Conservation (phyloP, 2,888 invertebrate genomes). For the Malachius bipustulatus region DNA sequence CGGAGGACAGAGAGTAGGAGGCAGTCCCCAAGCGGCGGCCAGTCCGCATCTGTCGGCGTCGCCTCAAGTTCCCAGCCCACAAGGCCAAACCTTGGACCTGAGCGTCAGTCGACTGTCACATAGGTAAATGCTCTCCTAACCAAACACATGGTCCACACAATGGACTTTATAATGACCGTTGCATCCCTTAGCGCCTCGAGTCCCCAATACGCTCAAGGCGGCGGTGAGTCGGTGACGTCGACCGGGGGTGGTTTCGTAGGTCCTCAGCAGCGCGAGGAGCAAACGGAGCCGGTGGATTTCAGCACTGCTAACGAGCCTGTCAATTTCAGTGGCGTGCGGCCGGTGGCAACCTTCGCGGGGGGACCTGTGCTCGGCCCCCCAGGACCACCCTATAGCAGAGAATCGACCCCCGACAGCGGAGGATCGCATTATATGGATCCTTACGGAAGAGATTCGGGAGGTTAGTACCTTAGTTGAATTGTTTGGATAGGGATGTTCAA, state of each 20-base stretch:
- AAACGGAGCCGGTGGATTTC: slow-evolving; percentile 62
- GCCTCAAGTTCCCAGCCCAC: slow-evolving; percentile 83
- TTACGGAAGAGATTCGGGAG: slow-evolving; percentile 74
- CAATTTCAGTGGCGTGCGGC: slow-evolving; percentile 49
- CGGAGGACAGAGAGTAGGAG: slow-evolving; percentile 58
- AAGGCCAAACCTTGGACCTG: slow-evolving; percentile 81
- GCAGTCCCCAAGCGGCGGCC: slow-evolving; percentile 75
- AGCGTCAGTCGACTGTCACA: slow-evolving; percentile 78
- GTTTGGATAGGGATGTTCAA: too few relatives aligned
- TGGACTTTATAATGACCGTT: slow-evolving; percentile 7
- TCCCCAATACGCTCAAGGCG: slow-evolving; percentile 44
- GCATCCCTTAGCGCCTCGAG: slow-evolving; percentile 42
- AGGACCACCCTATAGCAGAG: slow-evolving; percentile 66
- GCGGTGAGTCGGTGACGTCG: slow-evolving; percentile 40
- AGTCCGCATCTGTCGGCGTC: slow-evolving; percentile 75
- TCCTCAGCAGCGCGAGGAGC: slow-evolving; percentile 47
- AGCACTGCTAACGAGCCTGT: slow-evolving; percentile 53
- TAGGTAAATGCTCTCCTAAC: slow-evolving; percentile 44
- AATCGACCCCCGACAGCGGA: slow-evolving; percentile 81
- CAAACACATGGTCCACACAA: slow-evolving; percentile 1
- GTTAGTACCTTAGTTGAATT: slow-evolving; percentile 45
- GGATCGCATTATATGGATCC: slow-evolving; percentile 83
- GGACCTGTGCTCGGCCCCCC: slow-evolving; percentile 40
- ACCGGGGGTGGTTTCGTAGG: slow-evolving; percentile 43
- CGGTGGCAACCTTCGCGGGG: slow-evolving; percentile 37